Evolutionary conservation across 2,113 vertebrate genomes (phyloP).

Genomic region (Peromyscus maniculatus): DNA sequence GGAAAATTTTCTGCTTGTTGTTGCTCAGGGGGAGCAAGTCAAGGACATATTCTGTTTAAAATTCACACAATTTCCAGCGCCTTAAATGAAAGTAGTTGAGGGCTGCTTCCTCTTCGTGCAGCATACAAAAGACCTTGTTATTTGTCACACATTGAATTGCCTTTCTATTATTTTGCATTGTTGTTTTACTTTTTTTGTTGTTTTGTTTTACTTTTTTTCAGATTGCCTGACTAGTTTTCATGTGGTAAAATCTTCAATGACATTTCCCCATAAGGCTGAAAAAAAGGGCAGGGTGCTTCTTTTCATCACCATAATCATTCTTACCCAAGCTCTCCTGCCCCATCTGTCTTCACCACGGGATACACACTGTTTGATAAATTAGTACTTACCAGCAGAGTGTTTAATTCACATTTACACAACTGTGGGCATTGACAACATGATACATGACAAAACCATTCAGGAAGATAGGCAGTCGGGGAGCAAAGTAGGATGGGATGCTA

Average conservation of each 20-base stretch:
- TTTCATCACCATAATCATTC: neutral
- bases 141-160: neutral
- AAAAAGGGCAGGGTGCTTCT: neutral
- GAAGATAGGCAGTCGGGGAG: neutral
- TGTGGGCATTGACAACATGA: neutral
- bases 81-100: conserved; percentile 36
- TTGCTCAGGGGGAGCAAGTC: neutral
- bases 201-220: neutral
- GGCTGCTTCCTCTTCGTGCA: neutral
- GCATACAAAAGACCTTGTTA: neutral
- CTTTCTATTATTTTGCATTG: neutral
- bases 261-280: neutral
- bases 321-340: rapidly evolving
- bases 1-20: conserved; percentile 32
- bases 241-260: neutral
- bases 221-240: neutral
- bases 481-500: neutral
- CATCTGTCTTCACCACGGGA: neutral
- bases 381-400: neutral
- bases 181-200: neutral
- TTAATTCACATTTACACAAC: neutral
- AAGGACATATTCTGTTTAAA: conserved; percentile 49
- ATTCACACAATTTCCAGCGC: neutral
- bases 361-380: neutral
- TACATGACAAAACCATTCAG: neutral